A percentile compares a stretch with the other conserved stretches of the same genome.
phyloP scores from a whole-genome alignment of 2,113 vertebrate species.

The Pseudopodoces humilis region DNA sequence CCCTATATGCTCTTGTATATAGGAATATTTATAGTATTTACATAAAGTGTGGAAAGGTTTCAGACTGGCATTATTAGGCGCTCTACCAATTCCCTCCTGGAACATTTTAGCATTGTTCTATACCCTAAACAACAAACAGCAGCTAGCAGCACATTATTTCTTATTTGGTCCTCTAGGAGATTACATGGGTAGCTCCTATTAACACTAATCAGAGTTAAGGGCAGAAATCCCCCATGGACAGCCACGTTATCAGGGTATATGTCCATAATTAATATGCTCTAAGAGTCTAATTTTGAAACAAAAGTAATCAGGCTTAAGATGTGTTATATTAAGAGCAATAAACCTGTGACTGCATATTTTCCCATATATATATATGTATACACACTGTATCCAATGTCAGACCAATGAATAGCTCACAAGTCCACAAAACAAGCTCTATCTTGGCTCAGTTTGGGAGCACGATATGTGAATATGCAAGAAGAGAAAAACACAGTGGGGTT shows the following conservation, averaged over 20 bases:
- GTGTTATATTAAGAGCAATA: slow-evolving; percentile 36
- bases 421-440: not conserved
- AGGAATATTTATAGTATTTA: not conserved
- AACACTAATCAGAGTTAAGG: slow-evolving; percentile 13
- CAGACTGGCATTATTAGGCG: not conserved
- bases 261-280: slow-evolving; percentile 45
- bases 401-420: not conserved
- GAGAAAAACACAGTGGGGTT: not conserved
- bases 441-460: not conserved
- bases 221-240: not conserved
- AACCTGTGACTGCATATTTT: slow-evolving; percentile 29
- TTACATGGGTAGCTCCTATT: not conserved
- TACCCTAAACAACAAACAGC: not conserved
- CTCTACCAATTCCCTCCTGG: not conserved
- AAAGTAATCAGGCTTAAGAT: slow-evolving; percentile 42
- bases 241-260: not conserved
- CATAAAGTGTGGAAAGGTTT: not conserved
- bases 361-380: not conserved
- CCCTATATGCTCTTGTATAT: not conserved
- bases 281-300: slow-evolving; percentile 38
- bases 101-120: not conserved
- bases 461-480: not conserved
- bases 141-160: not conserved
- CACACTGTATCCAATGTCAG: not conserved
- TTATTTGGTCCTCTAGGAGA: not conserved